Conservation (phyloP, 2,113 vertebrate species). For the Hyperopisus bebe region DNA sequence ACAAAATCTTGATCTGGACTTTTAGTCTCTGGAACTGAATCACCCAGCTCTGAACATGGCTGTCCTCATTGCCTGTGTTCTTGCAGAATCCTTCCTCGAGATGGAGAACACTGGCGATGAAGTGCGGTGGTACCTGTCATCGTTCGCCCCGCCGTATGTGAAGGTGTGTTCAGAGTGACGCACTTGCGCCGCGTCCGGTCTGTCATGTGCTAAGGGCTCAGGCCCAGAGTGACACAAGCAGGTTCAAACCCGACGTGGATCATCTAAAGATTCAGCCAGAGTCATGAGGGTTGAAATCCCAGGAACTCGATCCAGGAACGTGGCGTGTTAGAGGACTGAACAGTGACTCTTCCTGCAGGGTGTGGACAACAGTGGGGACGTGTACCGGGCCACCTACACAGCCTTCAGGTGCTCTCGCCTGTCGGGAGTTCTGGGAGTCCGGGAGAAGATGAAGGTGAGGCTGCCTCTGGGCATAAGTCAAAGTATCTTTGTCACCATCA, state of each 20-base stretch:
- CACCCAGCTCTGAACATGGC: background rate
- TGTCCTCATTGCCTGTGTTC: background rate
- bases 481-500: background rate
- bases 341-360: conserved; percentile 55
- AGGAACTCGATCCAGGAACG: background rate
- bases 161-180: conserved; percentile 62
- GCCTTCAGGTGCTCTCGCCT: conserved; percentile 75
- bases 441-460: conserved; percentile 71
- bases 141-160: conserved; percentile 85
- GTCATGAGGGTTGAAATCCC: background rate
- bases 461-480: background rate
- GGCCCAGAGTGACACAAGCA: background rate
- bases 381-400: conserved; percentile 81
- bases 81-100: conserved; percentile 67
- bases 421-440: conserved; percentile 69
- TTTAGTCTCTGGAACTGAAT: background rate
- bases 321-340: background rate
- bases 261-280: background rate
- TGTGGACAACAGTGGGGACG: conserved; percentile 70
- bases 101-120: conserved; percentile 73
- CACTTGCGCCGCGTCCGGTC: background rate
- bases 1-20: background rate
- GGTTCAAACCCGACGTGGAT: background rate
- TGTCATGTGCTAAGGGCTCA: background rate
- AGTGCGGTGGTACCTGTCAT: conserved; percentile 82